Conservation (phyloP, 2,888 invertebrate genomes). For the Operophtera brumata region DNA sequence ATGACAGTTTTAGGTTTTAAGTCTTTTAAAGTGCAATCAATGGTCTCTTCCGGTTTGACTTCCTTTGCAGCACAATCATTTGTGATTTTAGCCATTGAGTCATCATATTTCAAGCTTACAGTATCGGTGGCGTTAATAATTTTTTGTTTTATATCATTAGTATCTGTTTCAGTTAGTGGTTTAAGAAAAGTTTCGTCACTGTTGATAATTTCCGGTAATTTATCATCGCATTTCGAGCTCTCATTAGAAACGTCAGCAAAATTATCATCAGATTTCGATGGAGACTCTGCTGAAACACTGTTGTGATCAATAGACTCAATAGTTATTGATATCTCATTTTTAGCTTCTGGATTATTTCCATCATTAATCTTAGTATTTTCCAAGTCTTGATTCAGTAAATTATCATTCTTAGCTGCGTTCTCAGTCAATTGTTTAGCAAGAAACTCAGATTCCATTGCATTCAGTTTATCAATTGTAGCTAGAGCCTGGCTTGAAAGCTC, state of each 20-base stretch:
- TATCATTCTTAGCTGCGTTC: conserved; percentile 61
- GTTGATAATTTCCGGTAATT: conserved; percentile 11
- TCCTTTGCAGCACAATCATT: conserved; percentile 1
- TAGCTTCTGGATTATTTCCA: conserved; percentile 9
- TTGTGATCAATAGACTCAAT: conserved; percentile 38
- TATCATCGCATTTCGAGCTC: conserved; percentile 55
- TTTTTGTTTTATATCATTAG: not conserved
- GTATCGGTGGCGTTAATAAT: not conserved
- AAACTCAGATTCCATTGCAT: conserved; percentile 69
- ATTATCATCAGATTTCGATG: conserved; percentile 65
- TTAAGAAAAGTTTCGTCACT: conserved; percentile 11
- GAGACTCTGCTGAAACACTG: conserved; percentile 47
- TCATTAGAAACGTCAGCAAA: conserved; percentile 66
- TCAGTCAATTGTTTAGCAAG: conserved; percentile 55
- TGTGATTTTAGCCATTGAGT: conserved; percentile 5
- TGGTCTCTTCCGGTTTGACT: not conserved
- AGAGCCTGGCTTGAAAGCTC: conserved; percentile 57
- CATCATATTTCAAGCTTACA: conserved; percentile 15
- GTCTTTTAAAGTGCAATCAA: not conserved
- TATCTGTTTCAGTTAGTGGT: not conserved
- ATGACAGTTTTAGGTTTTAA: conserved; percentile 18
- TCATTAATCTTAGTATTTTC: conserved; percentile 30
- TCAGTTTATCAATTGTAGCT: conserved; percentile 57
- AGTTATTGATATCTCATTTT: conserved; percentile 11
- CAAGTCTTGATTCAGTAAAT: conserved; percentile 57